A percentile compares a stretch with the other conserved stretches of the same genome.
Evolutionary conservation across 2,113 vertebrate species (phyloP).

Genomic region (Carassius carassius): DNA sequence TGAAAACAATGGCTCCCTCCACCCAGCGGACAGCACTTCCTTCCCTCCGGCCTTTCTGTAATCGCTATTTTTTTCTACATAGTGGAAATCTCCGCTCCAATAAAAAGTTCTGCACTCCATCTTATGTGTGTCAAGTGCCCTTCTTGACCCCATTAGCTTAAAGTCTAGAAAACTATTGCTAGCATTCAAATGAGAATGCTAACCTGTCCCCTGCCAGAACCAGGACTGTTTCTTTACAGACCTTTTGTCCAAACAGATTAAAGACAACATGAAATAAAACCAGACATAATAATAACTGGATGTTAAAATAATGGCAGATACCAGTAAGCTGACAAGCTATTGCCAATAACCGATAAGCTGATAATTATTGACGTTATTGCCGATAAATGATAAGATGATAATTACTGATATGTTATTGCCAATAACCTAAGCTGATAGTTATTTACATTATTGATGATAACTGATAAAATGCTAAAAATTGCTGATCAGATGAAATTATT

Average conservation of each 20-base stretch:
- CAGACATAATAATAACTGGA: not conserved
- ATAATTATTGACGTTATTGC: not conserved
- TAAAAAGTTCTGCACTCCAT: not conserved
- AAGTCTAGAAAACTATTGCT: not conserved
- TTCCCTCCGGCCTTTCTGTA: conserved; percentile 48
- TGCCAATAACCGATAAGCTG: too few species aligned
- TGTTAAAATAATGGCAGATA: not conserved
- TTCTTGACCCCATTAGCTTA: not conserved
- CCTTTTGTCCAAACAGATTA: not conserved
- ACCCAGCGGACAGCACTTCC: conserved; percentile 50
- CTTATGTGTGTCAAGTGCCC: not conserved
- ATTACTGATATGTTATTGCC: not conserved
- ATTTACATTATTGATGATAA: too few species aligned
- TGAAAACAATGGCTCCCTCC: conserved; percentile 52
- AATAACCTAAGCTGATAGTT: too few species aligned
- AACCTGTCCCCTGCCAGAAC: not conserved
- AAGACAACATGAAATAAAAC: not conserved
- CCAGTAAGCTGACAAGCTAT: not conserved
- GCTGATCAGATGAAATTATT: too few species aligned
- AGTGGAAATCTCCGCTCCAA: conserved; percentile 28
- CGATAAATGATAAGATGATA: not conserved
- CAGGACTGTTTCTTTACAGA: not conserved
- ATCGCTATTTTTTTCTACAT: conserved; percentile 34
- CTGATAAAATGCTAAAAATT: too few species aligned
- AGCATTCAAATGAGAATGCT: not conserved